Base-by-base conservation (phyloP, 2,113 vertebrate species). In the Malurus elegans region DNA sequence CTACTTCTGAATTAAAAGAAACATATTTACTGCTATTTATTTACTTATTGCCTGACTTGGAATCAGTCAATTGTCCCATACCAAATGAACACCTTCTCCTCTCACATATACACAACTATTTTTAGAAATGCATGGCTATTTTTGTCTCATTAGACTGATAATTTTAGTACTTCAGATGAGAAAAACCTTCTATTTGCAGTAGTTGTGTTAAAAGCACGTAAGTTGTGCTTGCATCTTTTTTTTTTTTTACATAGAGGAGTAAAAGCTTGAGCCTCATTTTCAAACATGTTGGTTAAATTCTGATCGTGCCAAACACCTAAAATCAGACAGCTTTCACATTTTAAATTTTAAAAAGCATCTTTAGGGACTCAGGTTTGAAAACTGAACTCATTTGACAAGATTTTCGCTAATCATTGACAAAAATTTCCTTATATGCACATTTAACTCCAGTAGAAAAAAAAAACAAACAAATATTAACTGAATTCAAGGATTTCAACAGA, bases 231-330 rank as follows among this genome's bases (percentile, higher is more conserved):
- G n/a, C n/a, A n/a, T n/a, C n/a, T n/a, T 25, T 1, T 18, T 62
- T 23, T 0, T 13, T 51, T 53, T 75, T 54, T 34, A 32, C 1
- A 40, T 1, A 48, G 21, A 58, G 1, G 6, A 67, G 2, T 7
- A 8, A 4, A 56, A 44, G 6, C 24, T 42, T 67, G 3, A 84
- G 18, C 4, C 40, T 3, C 1, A 62, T 82, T 64, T 86, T 64
- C 25, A 82, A 61, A 47, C 5, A 19, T 5, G 3, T 34, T 64
- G 7, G 16, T 36, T 74, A 31, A 90, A 66, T 66, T 74, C 6
- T 64, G 48, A 58, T 69, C 53, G 28, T 20, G 67, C 13, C 45
- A 10, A 82, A 79, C 8, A 75, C 25, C 8, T 29, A 42, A 8
- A 65, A 73, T 9, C 18, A 61, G 16, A 16, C 10, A 57, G 4